Conservation (phyloP, 2,888 invertebrate genomes). For the Gibbula magus region DNA sequence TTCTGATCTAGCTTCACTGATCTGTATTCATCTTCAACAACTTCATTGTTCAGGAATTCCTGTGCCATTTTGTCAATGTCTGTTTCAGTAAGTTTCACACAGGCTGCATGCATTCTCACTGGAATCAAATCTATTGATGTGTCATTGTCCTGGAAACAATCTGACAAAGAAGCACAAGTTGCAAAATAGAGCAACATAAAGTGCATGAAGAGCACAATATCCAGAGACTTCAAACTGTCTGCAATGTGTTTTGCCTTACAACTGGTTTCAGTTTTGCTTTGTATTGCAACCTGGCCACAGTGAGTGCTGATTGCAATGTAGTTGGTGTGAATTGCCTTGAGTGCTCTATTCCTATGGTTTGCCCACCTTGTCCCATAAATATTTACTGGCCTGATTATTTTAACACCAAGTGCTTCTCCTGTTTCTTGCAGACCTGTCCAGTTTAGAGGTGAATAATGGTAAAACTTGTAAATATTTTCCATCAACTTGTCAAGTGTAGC, state of each 20-base stretch:
- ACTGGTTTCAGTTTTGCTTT: no score
- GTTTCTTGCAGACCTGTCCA: slow-evolving; percentile 24
- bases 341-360: not conserved
- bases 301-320: no score
- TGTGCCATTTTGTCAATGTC: slow-evolving; percentile 1
- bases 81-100: not conserved
- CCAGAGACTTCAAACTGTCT: not conserved
- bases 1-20: not conserved
- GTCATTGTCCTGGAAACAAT: slow-evolving; percentile 7
- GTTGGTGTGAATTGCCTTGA: not conserved
- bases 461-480: slow-evolving; percentile 15
- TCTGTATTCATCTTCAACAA: not conserved
- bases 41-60: not conserved
- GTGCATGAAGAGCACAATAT: slow-evolving; percentile 11
- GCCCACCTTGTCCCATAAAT: slow-evolving; percentile 11
- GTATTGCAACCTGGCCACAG: no score
- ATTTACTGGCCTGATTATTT: not conserved
- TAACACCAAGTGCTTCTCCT: slow-evolving; percentile 2
- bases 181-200: not conserved
- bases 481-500: slow-evolving; percentile 12
- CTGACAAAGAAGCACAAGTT: not conserved
- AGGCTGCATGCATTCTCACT: not conserved
- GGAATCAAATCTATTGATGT: slow-evolving; percentile 6
- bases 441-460: slow-evolving; percentile 22
- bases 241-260: no score